Evolutionary conservation across 2,888 invertebrate species (phyloP).

Genomic region (Scelioninae gen. 2): DNA sequence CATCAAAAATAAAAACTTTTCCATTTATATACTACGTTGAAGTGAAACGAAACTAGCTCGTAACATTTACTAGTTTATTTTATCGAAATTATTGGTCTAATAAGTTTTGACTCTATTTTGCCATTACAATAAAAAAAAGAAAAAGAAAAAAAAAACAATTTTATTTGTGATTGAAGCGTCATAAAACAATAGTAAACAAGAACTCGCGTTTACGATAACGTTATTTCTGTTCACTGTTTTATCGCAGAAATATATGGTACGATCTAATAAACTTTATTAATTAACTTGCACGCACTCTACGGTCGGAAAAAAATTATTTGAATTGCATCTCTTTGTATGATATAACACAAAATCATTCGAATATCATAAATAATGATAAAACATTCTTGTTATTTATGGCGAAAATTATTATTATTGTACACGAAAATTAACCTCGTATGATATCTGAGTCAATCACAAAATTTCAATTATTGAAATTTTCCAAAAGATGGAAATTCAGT

Average conservation of each 20-base stretch:
- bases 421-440: no score
- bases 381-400: slow-evolving; percentile 1
- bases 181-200: neutral
- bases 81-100: neutral
- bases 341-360: neutral
- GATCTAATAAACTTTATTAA: slow-evolving; percentile 31
- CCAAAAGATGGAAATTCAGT: no score
- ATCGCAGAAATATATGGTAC: slow-evolving; percentile 8
- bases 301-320: slow-evolving; percentile 5
- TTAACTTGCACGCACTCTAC: slow-evolving; percentile 2
- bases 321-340: neutral
- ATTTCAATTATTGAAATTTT: no score
- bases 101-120: neutral
- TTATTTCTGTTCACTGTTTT: neutral
- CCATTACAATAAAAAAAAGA: no score
- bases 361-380: slow-evolving; percentile 14
- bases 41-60: neutral
- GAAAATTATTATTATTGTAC: no score
- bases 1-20: neutral
- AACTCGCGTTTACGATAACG: no score
- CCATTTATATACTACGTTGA: neutral
- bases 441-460: no score
- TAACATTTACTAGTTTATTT: neutral
- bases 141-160: no score
- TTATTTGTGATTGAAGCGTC: slow-evolving; percentile 12